A percentile compares a stretch with the other conserved stretches of the same genome.
Conservation (phyloP, 2,888 invertebrate species). For the Candidula unifasciata region DNA sequence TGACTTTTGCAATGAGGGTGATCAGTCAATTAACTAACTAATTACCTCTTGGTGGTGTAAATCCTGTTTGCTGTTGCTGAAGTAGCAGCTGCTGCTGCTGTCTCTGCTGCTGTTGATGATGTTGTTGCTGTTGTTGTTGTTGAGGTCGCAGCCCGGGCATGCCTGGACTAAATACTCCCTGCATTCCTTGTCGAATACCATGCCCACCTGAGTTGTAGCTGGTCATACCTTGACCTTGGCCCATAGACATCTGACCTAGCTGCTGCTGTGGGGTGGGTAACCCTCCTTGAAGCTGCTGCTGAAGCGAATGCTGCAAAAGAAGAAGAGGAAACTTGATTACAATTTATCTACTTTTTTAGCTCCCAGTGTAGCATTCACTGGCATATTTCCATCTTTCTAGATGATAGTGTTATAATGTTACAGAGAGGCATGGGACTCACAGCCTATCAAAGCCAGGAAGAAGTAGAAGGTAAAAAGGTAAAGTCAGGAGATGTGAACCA, state of each 20-base stretch:
- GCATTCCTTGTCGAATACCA: conserved; percentile 21
- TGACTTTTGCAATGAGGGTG: too few relatives aligned
- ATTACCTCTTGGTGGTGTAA: conserved; percentile 67
- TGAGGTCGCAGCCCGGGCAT: conserved; percentile 10
- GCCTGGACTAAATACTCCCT: conserved; percentile 22
- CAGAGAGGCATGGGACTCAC: too few relatives aligned
- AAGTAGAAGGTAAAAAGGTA: too few relatives aligned
- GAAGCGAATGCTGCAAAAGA: conserved; percentile 36
- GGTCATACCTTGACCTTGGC: neutral
- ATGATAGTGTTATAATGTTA: too few relatives aligned
- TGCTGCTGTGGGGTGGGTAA: conserved; percentile 5
- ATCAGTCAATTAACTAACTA: too few relatives aligned
- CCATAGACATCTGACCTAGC: conserved; percentile 18
- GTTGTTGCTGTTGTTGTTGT: neutral
- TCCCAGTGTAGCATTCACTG: too few relatives aligned
- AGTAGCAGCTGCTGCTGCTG: conserved; percentile 22
- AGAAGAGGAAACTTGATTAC: neutral
- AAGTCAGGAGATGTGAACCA: too few relatives aligned
- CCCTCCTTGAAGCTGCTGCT: conserved; percentile 22
- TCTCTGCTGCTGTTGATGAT: conserved; percentile 31
- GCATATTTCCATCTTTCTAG: too few relatives aligned
- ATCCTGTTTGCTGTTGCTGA: conserved; percentile 34
- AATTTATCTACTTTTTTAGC: too few relatives aligned
- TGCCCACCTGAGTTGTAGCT: conserved; percentile 26
- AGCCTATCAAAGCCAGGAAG: too few relatives aligned